Conservation (phyloP, 2,888 invertebrate genomes). For the Netelia virgata region DNA sequence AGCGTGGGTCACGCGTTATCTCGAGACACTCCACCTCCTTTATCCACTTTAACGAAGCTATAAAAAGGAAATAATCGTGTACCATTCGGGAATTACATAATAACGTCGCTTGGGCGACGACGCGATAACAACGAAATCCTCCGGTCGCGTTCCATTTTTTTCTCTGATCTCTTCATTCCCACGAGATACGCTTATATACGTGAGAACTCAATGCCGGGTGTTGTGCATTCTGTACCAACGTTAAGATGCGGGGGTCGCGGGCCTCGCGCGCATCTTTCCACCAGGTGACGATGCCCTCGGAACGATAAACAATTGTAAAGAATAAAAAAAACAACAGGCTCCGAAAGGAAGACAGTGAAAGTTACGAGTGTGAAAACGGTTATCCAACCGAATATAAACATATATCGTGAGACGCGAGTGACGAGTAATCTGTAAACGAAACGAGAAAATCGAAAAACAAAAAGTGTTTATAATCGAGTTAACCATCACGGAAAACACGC, state of each 20-base stretch:
- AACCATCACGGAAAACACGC: constrained; percentile 29
- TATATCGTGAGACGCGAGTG: neutral
- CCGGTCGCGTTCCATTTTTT: constrained; percentile 40
- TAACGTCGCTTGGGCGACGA: constrained; percentile 47
- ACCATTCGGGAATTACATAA: constrained; percentile 52
- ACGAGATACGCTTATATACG: constrained; percentile 20
- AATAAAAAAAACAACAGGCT: neutral
- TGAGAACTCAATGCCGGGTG: constrained; percentile 57
- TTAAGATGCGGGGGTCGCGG: constrained; percentile 54
- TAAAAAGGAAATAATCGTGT: constrained; percentile 15
- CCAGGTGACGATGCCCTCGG: constrained; percentile 57
- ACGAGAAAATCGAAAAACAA: constrained; percentile 5
- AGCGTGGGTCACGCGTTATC: constrained; percentile 10
- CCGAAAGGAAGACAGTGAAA: neutral
- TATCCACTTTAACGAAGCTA: neutral
- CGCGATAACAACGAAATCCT: constrained; percentile 39
- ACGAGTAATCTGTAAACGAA: neutral
- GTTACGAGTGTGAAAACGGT: neutral
- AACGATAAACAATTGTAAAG: neutral
- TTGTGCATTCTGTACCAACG: constrained; percentile 45
- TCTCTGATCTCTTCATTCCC: constrained; percentile 3
- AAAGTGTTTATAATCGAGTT: constrained; percentile 4
- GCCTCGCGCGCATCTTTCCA: constrained; percentile 34
- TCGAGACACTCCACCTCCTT: neutral
- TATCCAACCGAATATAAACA: neutral